Evolutionary conservation across 92 coral and sea anemone species (phyloP).

Genomic region (Heteractis magnifica): DNA sequence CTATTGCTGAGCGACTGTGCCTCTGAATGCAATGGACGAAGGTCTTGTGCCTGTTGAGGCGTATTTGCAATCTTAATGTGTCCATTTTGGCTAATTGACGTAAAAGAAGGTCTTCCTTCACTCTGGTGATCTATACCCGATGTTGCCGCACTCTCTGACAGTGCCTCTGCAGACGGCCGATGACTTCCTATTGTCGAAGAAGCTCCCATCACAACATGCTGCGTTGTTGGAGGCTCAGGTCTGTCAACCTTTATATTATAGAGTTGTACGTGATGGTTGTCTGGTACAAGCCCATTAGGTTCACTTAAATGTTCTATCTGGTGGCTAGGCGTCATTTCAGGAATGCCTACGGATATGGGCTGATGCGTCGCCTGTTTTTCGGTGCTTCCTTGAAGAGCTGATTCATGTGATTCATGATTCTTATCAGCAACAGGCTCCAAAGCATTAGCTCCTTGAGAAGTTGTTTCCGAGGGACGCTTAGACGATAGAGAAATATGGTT

Average conservation of each 20-base stretch:
- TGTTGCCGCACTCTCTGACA: neutral
- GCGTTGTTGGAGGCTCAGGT: neutral
- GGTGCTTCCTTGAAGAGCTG: neutral
- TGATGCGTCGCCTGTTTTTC: neutral
- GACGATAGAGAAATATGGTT: slow-evolving; percentile 14
- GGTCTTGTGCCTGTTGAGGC: neutral
- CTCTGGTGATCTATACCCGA: neutral
- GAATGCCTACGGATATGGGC: neutral
- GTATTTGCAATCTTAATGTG: neutral
- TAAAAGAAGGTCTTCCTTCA: neutral
- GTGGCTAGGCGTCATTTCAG: neutral
- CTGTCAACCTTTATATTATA: neutral
- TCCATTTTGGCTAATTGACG: neutral
- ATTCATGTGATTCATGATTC: neutral
- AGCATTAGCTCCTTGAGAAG: neutral
- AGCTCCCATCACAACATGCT: neutral
- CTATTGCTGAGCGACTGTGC: neutral
- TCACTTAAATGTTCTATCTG: too few species aligned
- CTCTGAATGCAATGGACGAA: neutral
- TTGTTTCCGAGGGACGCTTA: neutral
- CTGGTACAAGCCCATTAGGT: neutral
- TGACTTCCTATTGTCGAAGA: neutral
- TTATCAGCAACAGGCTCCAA: neutral
- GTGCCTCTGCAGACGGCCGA: neutral
- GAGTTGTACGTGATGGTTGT: neutral